Conservation (phyloP, 2,797 vertebrate genomes). For the Malurus leucopterus region DNA sequence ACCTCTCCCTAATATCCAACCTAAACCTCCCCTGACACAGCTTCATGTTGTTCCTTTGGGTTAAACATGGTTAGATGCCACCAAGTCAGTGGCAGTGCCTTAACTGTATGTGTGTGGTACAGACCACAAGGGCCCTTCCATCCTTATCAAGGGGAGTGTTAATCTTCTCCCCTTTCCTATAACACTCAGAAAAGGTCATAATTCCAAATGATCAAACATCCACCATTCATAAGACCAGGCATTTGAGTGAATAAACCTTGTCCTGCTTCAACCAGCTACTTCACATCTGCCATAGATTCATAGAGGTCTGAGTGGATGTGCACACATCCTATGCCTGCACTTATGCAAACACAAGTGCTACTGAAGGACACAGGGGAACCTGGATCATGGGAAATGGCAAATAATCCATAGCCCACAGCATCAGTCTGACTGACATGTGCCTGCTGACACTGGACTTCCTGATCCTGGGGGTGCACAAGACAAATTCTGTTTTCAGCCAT, state of each 20-base stretch:
- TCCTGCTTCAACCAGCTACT: background rate
- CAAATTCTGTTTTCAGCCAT: background rate
- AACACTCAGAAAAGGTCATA: constrained; percentile 67
- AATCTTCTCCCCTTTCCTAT: constrained; percentile 99
- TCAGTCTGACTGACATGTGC: background rate
- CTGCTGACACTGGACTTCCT: background rate
- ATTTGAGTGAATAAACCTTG: background rate
- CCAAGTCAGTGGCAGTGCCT: constrained; percentile 73
- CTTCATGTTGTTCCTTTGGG: background rate
- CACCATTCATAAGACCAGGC: background rate
- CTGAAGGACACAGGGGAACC: background rate
- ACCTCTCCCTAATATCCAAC: background rate
- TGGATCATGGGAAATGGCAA: background rate
- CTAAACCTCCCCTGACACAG: background rate
- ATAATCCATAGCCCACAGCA: background rate
- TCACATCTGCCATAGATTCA: background rate
- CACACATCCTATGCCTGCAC: background rate
- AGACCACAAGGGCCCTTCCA: constrained; percentile 86
- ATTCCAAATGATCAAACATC: background rate
- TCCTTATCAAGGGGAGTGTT: constrained; percentile 98
- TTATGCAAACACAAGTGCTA: background rate
- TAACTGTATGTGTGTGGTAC: constrained; percentile 89
- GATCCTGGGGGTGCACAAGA: background rate
- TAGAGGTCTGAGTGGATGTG: background rate
- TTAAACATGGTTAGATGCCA: constrained; percentile 74